Evolutionary conservation across 2,797 vertebrate genomes (phyloP).

Genomic region (Hylomyscus alleni): DNA sequence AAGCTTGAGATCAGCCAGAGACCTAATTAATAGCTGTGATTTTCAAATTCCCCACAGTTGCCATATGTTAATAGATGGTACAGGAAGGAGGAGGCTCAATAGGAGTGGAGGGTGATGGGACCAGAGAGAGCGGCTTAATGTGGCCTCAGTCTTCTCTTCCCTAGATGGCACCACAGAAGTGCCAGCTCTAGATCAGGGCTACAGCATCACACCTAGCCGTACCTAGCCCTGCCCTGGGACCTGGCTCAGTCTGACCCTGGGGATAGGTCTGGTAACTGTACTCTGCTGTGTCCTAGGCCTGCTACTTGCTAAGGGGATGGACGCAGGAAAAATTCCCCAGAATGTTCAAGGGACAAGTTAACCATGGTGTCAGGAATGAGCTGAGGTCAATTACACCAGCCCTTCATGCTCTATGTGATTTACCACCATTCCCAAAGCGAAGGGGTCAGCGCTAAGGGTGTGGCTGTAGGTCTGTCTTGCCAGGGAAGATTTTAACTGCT

Average conservation of each 20-base stretch:
- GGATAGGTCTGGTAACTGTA: not conserved
- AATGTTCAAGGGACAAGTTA: not conserved
- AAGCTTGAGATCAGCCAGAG: not conserved
- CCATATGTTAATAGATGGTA: not conserved
- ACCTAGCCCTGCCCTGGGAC: not conserved
- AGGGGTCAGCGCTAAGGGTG: not conserved
- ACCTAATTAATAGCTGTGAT: conserved; percentile 11
- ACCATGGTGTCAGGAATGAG: not conserved
- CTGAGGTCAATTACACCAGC: not conserved
- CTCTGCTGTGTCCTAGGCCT: not conserved
- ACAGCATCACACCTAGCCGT: accelerated
- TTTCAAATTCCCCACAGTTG: not conserved
- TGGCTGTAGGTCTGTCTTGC: not conserved
- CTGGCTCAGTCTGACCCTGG: not conserved
- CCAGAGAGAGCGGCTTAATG: too few relatives aligned
- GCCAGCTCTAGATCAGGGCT: not conserved
- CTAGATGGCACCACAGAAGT: not conserved
- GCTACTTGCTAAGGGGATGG: not conserved
- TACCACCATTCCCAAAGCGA: conserved; percentile 12
- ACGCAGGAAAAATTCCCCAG: not conserved
- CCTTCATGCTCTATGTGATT: not conserved
- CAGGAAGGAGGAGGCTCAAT: not conserved
- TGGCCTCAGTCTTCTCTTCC: not conserved
- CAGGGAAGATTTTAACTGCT: not conserved
- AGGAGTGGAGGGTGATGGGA: not conserved